Evolutionary conservation across 2,797 vertebrate species (phyloP), one percentile per base, ranked within the genome.

Genomic region (Acanthurus lineatus): DNA sequence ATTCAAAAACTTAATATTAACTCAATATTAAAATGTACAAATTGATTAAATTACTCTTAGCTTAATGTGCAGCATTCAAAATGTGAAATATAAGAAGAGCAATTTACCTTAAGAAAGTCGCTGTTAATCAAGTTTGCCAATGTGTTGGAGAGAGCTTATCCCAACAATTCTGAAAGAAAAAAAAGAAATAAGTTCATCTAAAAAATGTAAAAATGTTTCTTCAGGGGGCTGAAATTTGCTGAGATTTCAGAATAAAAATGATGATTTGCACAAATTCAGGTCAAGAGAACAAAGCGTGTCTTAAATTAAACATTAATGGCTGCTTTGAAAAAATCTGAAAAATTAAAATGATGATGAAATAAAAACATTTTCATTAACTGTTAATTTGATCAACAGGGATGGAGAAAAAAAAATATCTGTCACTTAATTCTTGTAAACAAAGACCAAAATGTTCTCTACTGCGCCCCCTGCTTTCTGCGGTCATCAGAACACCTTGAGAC

Each of bases 111-210:
- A 82, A 67, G 64, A 88, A 93, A 90, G 90, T 91, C 93, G 92
- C 91, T 87, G 88, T 92, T 94, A 94, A 95, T 96, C 95, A 96
- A 94, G 96, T 96, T 84, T 95, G 95, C 82, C 90, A 92, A 93
- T 93, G 91, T 73, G 95, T 94, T 86, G 94, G 94, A 61, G 95
- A 95, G 91, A 94, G 77, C 80, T 91, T 94, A 88, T 95, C 93
- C 94, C 94, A 93, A 92, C 88, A 92, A 93, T 92, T 95, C 96
- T 96, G 93, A 53, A 94, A 91, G 76, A 82, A 25, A 73, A 48
- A 17, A 7, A 65, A 32, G 74, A 57, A 6, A 79, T 63, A 65
- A 40, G 51, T 89, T 69, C 86, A 67, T 60, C 3, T 42, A 61
- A 14, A 61, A 66, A 40, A 16, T n/a, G 5, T 19, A 0, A 42